Percentiles rank a stretch among this genome's conserved stretches.
Conservation (phyloP, 2,113 vertebrate species). For the Alethe diademata region DNA sequence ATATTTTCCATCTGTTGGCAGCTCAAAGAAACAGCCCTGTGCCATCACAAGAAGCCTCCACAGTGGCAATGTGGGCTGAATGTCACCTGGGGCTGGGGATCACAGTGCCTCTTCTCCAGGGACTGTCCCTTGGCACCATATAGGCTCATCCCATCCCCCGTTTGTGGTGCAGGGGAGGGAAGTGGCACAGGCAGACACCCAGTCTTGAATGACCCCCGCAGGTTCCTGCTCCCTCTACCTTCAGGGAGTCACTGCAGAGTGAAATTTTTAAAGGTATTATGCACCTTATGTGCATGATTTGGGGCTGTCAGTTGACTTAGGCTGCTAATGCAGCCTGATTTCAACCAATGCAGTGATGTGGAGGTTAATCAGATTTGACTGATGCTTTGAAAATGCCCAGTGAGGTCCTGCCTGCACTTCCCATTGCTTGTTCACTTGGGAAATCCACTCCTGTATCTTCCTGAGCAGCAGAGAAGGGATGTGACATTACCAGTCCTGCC, state of each 20-base stretch:
- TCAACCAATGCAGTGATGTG: background rate
- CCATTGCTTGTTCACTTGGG: background rate
- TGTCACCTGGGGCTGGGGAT: rapidly evolving
- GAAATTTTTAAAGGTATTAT: background rate
- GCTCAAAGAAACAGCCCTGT: background rate
- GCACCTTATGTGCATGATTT: background rate
- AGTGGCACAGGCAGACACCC: background rate
- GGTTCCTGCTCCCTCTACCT: background rate
- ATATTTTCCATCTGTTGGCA: background rate
- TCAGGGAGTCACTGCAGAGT: background rate
- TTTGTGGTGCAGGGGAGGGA: background rate
- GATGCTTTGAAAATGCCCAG: background rate
- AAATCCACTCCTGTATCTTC: background rate
- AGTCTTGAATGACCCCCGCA: background rate
- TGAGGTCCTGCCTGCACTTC: background rate
- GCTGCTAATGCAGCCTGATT: background rate
- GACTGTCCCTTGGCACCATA: rapidly evolving
- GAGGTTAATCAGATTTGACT: background rate
- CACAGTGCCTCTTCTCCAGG: background rate
- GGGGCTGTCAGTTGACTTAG: background rate
- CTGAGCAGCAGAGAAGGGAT: background rate
- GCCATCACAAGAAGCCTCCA: background rate
- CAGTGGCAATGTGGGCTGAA: background rate
- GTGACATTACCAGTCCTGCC: background rate
- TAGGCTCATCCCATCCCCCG: background rate